Evolutionary conservation across 2,888 invertebrate genomes (phyloP), one percentile per base, ranked within the genome.

Genomic region (Prenolepis imparis): DNA sequence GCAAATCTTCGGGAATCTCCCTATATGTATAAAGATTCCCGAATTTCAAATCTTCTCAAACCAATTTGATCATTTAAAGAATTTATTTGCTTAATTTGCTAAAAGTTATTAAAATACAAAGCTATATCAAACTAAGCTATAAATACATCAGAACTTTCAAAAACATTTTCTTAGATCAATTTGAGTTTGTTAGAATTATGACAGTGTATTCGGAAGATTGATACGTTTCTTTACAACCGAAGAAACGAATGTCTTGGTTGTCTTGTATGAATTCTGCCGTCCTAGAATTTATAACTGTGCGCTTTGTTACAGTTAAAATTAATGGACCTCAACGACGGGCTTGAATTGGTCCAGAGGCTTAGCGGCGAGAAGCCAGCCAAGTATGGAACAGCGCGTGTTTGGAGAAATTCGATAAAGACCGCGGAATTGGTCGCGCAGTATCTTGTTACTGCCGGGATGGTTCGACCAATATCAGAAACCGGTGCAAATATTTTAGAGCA

Each of bases 341-440:
- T 96, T 82, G 95, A 95, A 90, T 92, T 96, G 87, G 95, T 96
- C 77, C 95, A 95, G 87, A 95, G 96, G 91, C 95, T 94, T 81
- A 94, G 94, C 84, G 94, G 94, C 82, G 94, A 94, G 89, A 94
- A 90, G 90, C 93, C 94, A 36, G 93, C 93, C 84, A 95, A 95
- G 85, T 95, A 95, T 84, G 95, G 95, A 84, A 95, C 95, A 66
- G 95, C 95, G 44, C 95, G 95, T 88, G 95, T 96, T 86, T 96
- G 96, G 96, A 95, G 95, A 84, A 95, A 96, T 91, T 95, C 96
- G 90, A 95, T 95, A 82, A 95, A 95, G 90, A 95, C 96, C 82
- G 96, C 96, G 59, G 95, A 96, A 91, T 93, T 96, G 87, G 96
- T 95, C 44, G 95, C 95, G 82, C 95, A 96, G 92, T 95, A 96